phyloP scores from a whole-genome alignment of 2,888 invertebrate species.

The Leptopilina myrica region DNA sequence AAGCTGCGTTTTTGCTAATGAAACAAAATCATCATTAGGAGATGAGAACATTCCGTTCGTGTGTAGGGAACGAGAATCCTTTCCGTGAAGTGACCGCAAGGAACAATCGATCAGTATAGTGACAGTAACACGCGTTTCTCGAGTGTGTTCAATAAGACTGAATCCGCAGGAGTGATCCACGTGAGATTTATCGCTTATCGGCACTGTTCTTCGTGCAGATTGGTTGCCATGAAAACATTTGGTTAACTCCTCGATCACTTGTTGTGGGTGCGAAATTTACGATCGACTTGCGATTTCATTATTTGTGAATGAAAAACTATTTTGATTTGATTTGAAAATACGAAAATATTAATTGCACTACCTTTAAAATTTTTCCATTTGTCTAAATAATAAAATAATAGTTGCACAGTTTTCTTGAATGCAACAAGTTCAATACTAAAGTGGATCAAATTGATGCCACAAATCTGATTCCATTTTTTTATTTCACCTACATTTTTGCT shows the following conservation, averaged over 20 bases:
- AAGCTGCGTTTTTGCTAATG: slow-evolving; percentile 39
- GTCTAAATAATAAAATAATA: no score
- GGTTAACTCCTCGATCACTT: slow-evolving; percentile 59
- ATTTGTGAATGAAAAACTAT: slow-evolving; percentile 17
- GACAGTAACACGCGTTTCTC: slow-evolving; percentile 70
- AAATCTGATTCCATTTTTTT: no score
- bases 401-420: no score
- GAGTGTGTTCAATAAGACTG: slow-evolving; percentile 62
- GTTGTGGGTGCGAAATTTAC: slow-evolving; percentile 61
- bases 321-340: no score
- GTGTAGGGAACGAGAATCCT: slow-evolving; percentile 53
- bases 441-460: no score
- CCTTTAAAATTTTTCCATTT: no score
- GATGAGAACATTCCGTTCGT: slow-evolving; percentile 35
- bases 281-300: slow-evolving; percentile 52
- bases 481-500: no score
- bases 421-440: no score
- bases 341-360: no score
- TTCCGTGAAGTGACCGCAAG: slow-evolving; percentile 61
- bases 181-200: slow-evolving; percentile 70
- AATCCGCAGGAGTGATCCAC: slow-evolving; percentile 62
- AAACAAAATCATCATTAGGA: slow-evolving; percentile 62
- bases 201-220: slow-evolving; percentile 63
- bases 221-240: slow-evolving; percentile 58
- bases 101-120: slow-evolving; percentile 70